phyloP scores from a whole-genome alignment of 1,140 invertebrate genomes.

The Euura saliciscinereae region DNA sequence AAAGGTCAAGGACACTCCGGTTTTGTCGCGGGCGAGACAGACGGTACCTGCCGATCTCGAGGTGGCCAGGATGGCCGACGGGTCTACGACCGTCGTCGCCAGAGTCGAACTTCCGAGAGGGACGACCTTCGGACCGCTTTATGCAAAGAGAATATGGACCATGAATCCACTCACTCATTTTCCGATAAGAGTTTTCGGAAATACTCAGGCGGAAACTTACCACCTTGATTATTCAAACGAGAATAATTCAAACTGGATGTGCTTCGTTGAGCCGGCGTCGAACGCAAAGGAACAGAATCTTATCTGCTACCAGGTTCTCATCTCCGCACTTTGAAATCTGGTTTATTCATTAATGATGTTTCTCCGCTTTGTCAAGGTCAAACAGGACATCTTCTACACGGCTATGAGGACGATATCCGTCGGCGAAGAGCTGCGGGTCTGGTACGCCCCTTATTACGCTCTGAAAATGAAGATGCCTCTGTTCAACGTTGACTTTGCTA shows the following conservation, averaged over 20 bases:
- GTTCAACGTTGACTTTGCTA: slow-evolving; percentile 21
- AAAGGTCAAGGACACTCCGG: slow-evolving; percentile 35
- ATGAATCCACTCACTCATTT: slow-evolving; percentile 49
- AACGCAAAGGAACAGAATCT: slow-evolving; percentile 64
- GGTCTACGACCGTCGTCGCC: slow-evolving; percentile 43
- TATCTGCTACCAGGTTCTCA: slow-evolving; percentile 66
- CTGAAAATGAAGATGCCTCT: slow-evolving; percentile 51
- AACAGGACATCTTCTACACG: slow-evolving; percentile 66
- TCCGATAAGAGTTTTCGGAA: slow-evolving; percentile 42
- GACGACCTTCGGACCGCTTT: slow-evolving; percentile 58
- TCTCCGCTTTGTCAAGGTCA: slow-evolving; percentile 44
- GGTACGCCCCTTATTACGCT: slow-evolving; percentile 64
- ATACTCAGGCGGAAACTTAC: slow-evolving; percentile 35
- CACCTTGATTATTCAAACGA: slow-evolving; percentile 64
- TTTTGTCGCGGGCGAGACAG: slow-evolving; percentile 49
- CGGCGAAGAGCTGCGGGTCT: slow-evolving; percentile 66
- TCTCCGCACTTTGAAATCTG: slow-evolving; percentile 6
- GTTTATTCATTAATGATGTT: neutral
- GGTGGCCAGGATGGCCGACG: slow-evolving; percentile 39
- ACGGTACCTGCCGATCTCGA: slow-evolving; percentile 53
- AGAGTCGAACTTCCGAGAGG: slow-evolving; percentile 44
- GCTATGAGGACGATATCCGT: slow-evolving; percentile 60
- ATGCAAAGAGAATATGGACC: slow-evolving; percentile 48
- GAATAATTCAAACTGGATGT: slow-evolving; percentile 70
- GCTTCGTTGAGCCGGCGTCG: slow-evolving; percentile 62